Base-by-base conservation (phyloP, 64 coral and sea anemone genomes). In the Porites lutea region DNA sequence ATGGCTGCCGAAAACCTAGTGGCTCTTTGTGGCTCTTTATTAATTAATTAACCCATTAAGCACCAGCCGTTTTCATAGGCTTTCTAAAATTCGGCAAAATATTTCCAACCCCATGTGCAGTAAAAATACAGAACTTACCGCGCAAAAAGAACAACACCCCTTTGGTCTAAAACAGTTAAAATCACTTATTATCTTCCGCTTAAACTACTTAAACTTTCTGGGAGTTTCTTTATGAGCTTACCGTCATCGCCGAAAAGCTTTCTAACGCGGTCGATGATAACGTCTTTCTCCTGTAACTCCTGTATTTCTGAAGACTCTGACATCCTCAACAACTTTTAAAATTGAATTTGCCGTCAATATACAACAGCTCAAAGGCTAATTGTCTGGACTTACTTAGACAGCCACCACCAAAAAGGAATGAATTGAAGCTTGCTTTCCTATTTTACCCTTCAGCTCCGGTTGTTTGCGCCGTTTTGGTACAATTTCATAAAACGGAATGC, bases 181-280 rank as follows among this genome's bases (percentile, higher is more conserved):
- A 69, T 3, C 23, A 27, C 66, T 69, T 22, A 69, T 18, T 8
- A 69, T 22, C 19, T 3, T 27, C 20, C 3, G n/a, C n/a, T n/a
- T 21, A 2, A 13, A 48, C 13, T 47, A 14, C 13, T 14, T 44
- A 47, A 47, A 54, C 52, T 9, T 54, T 5, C 7, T 48, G 45
- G 71, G 2, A 74, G 71, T 13, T 6, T 10, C 71, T 74, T 74
- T 3, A 44, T 45, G 3, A 9, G 27, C 45, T 4, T 3, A 47
- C 10, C 78, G 13, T 81, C 22, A 15, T 15, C 55, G 9, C 78
- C 78, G n/a, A 81, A 81, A 62, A 81, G 78, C 10, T 20, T 16
- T 8, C 9, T 62, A 13, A 81, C 78, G n/a, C 55, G 78, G 11
- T 81, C 78, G 2, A 81, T 43, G 78, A 62, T 81, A 47, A 47